Percentiles rank a stretch among this genome's conserved stretches.
Conservation (phyloP, 1,140 invertebrate genomes). For the Ceratoteleas bidentatus region DNA sequence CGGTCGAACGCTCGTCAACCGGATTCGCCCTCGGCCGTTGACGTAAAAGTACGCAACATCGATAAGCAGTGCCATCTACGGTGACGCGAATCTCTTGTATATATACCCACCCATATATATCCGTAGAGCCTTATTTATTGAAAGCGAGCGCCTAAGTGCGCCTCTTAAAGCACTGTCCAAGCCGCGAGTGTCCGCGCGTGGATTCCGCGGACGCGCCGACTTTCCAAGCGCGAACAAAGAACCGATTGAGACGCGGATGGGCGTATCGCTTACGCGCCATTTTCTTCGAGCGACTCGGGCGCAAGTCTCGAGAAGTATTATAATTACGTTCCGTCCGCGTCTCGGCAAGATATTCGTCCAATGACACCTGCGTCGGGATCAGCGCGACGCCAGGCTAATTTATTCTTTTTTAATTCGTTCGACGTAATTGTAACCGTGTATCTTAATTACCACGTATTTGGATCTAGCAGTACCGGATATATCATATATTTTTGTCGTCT, state of each 20-base stretch:
- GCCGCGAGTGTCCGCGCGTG: conserved; percentile 11
- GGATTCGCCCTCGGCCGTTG: too few relatives aligned
- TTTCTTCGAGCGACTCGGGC: conserved; percentile 40
- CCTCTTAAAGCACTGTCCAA: background rate
- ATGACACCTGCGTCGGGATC: conserved; percentile 34
- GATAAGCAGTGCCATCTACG: conserved; percentile 16
- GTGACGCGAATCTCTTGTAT: background rate
- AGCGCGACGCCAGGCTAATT: conserved; percentile 20
- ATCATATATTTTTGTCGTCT: conserved; percentile 61
- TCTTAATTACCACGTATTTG: conserved; percentile 12
- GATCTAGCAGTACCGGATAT: conserved; percentile 27
- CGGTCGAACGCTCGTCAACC: too few relatives aligned
- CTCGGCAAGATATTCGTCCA: conserved; percentile 54
- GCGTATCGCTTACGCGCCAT: conserved; percentile 29
- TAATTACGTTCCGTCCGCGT: conserved; percentile 40
- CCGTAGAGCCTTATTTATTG: conserved; percentile 14
- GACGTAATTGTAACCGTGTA: conserved; percentile 12
- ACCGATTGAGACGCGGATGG: conserved; percentile 48
- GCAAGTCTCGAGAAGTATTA: conserved; percentile 56
- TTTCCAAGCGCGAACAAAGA: conserved; percentile 36
- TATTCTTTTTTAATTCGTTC: conserved; percentile 39
- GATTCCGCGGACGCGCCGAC: conserved; percentile 14
- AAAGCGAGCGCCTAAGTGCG: background rate
- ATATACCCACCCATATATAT: conserved; percentile 11
- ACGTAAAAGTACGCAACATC: too few relatives aligned